Base-by-base conservation (phyloP, 2,888 invertebrate species). In the Drosophila limbata region DNA sequence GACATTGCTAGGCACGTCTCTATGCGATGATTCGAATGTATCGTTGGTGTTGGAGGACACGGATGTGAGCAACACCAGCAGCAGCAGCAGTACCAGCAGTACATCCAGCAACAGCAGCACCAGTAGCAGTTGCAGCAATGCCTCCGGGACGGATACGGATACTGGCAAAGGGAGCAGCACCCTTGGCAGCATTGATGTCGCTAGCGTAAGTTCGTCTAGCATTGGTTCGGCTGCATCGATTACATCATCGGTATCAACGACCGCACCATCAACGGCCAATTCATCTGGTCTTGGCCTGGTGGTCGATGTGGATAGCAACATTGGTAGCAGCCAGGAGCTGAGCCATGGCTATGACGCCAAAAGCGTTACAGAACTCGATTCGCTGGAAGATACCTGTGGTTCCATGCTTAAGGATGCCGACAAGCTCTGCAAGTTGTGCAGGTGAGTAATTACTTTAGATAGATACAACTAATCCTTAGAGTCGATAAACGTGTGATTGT, bases 391-490 rank as follows among this genome's bases (percentile, higher is more conserved):
- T 79, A 82, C 91, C 42, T 90, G 92, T 48, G 78, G 77, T 60
- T 88, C 91, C 28, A 69, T 73, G 77, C 61, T 81, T 10, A 85
- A 85, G 53, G 93, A 92, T 80, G 91, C 89, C 56, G 92, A 95
- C 81, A 94, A 94, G 92, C 94, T 94, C 90, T 95, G 95, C 93
- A 94, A 94, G 91, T 93, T 95, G 86, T 95, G 95, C 94, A 94
- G 94, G 95, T 95, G 88, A 94, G 94, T 93, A 37, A n/a, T n/a
- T n/a, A n/a, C 3, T 39, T 37, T 13, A 44, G 44, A 45, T 45
- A 8, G 21, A n/a, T 13, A 25, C 8, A n/a, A n/a, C 6, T 45
- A 0, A 45, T 25, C 2, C 10, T 8, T 4, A 31, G 15, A 45
- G 37, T 56, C 15, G 45, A 11, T 37, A 40, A n/a, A 13, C n/a